A percentile compares a stretch with the other conserved stretches of the same genome.
Conservation (phyloP, 2,888 invertebrate genomes). For the Hyposoter didymator region DNA sequence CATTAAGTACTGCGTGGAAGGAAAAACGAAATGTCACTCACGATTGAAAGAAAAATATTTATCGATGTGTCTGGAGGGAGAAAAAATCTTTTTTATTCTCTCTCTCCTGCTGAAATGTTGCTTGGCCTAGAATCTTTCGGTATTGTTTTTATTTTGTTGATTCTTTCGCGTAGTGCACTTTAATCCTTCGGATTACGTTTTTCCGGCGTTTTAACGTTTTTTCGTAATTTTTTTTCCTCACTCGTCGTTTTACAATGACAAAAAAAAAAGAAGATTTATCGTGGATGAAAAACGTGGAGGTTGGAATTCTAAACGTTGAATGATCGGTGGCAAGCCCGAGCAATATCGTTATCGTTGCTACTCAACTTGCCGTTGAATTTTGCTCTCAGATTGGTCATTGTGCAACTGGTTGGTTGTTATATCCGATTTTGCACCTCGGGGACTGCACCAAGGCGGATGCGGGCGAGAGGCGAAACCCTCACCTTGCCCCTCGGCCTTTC, state of each 20-base stretch:
- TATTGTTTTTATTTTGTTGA: background rate
- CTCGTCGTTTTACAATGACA: background rate
- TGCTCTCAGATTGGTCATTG: constrained; percentile 62
- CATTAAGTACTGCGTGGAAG: background rate
- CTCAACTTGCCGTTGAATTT: constrained; percentile 43
- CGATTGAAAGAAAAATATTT: constrained; percentile 57
- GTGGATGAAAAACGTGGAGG: background rate
- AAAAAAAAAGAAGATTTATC: background rate
- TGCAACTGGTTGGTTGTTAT: constrained; percentile 67
- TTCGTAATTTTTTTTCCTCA: background rate
- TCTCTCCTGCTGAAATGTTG: background rate
- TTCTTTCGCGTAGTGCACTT: constrained; percentile 31
- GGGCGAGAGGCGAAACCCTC: background rate
- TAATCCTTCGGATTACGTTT: constrained; percentile 28
- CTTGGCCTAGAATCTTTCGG: background rate
- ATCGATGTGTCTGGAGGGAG: constrained; percentile 22
- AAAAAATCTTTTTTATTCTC: constrained; percentile 27
- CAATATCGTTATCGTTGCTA: constrained; percentile 26
- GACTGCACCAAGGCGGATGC: constrained; percentile 76
- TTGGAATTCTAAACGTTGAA: background rate
- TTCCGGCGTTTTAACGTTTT: background rate
- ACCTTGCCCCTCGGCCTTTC: background rate
- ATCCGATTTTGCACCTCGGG: constrained; percentile 69
- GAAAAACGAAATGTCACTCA: constrained; percentile 55
- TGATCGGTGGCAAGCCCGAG: constrained; percentile 8